phyloP scores from a whole-genome alignment of 1,140 invertebrate species.

The Centruroides sculpturatus region DNA sequence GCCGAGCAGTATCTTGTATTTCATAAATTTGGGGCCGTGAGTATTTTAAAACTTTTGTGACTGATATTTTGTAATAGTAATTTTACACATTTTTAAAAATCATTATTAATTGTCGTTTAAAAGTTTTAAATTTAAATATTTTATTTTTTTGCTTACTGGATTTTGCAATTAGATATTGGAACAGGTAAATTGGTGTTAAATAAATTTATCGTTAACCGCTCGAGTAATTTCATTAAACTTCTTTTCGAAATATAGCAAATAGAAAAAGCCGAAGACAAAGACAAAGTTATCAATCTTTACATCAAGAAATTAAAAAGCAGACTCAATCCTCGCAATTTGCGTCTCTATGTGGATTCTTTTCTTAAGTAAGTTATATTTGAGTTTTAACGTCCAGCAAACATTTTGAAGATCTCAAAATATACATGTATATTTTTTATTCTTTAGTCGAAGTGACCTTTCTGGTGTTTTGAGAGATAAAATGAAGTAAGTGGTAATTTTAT shows the following conservation, averaged over 20 bases:
- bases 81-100: no score
- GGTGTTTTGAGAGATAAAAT: slow-evolving; percentile 10
- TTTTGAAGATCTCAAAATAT: background rate
- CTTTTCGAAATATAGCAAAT: slow-evolving; percentile 30
- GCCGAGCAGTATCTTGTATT: slow-evolving; percentile 33
- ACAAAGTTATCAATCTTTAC: slow-evolving; percentile 28
- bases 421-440: background rate
- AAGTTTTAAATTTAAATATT: no score
- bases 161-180: no score
- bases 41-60: background rate
- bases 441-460: slow-evolving; percentile 10
- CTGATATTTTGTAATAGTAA: no score
- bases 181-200: background rate
- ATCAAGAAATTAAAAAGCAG: slow-evolving; percentile 31
- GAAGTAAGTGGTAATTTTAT: background rate
- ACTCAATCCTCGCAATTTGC: slow-evolving; percentile 36
- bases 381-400: no score
- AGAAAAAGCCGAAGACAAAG: slow-evolving; percentile 34
- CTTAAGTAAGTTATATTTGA: slow-evolving; percentile 3
- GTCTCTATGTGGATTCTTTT: slow-evolving; percentile 10
- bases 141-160: no score
- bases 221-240: background rate
- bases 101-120: no score
- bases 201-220: no score
- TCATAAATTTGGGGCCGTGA: slow-evolving; percentile 37